Conservation (phyloP, 2,797 vertebrate genomes). For the Helicolenus hilgendorfi region DNA sequence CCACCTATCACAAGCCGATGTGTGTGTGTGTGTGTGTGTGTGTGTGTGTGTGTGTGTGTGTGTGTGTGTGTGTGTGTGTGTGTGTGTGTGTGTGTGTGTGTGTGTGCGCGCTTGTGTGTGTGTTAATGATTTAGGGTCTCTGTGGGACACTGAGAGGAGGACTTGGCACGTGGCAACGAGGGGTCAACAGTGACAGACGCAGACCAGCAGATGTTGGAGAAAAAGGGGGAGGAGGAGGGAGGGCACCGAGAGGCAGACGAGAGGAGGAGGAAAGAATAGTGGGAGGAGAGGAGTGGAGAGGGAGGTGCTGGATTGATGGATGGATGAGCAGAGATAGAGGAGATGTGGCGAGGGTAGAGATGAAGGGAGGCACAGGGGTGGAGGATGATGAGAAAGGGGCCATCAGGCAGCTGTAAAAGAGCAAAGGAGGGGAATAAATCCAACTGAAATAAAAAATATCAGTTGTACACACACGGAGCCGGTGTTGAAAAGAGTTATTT, state of each 20-base stretch:
- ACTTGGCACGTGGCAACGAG: conserved; percentile 71
- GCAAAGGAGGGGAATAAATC: background rate
- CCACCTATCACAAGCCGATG: conserved; percentile 37
- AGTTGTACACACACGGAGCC: background rate
- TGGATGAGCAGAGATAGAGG: conserved; percentile 44
- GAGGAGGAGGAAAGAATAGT: background rate
- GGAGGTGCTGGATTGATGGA: conserved; percentile 64
- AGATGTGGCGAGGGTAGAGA: conserved; percentile 1
- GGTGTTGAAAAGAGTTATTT: background rate
- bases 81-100: conserved; percentile 14
- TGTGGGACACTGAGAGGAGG: conserved; percentile 66
- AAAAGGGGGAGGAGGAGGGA: conserved; percentile 22
- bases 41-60: background rate
- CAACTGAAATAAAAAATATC: background rate
- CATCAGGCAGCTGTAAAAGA: background rate
- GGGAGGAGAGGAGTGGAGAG: conserved; percentile 31
- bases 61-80: conserved; percentile 27
- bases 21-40: conserved; percentile 15
- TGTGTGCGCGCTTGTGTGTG: conserved; percentile 19
- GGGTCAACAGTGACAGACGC: conserved; percentile 74
- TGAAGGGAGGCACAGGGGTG: background rate
- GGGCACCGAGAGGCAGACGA: conserved; percentile 2
- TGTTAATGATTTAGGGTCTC: conserved; percentile 78
- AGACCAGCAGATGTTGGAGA: conserved; percentile 75
- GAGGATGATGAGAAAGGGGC: background rate